Conservation (phyloP, 2,113 vertebrate genomes). For the Orthonyx spaldingii region DNA sequence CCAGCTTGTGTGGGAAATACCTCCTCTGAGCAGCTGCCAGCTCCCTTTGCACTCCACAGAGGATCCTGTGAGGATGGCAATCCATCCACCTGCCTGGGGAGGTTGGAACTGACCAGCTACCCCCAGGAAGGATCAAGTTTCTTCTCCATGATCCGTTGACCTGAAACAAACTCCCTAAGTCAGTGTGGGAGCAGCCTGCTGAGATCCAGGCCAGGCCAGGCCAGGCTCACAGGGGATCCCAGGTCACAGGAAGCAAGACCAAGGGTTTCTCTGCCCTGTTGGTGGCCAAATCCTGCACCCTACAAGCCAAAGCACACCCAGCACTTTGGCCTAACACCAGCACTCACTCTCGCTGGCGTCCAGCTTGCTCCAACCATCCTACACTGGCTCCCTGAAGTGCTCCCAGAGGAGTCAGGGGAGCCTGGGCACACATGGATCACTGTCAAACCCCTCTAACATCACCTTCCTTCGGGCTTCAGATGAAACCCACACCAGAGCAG, state of each 20-base stretch:
- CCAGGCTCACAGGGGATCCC: not conserved
- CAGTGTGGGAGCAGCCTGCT: not conserved
- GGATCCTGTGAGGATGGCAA: not conserved
- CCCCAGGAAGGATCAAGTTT: not conserved
- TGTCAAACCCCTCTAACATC: not conserved
- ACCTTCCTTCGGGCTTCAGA: not conserved
- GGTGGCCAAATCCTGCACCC: not conserved
- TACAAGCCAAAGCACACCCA: not conserved
- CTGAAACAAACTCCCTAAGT: not conserved
- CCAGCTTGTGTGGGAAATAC: not conserved
- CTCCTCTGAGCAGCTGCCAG: not conserved
- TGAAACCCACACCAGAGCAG: not conserved
- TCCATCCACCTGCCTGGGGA: not conserved
- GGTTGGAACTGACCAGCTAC: not conserved
- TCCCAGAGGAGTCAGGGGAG: not conserved
- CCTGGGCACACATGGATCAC: not conserved
- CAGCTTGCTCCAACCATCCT: not conserved
- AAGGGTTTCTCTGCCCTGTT: not conserved
- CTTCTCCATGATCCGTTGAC: not conserved
- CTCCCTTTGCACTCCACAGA: not conserved
- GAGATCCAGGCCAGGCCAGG: not conserved
- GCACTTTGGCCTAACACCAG: not conserved
- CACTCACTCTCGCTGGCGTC: fast-evolving
- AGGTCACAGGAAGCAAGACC: not conserved
- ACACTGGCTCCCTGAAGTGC: not conserved